Evolutionary conservation across 2,113 vertebrate genomes (phyloP), one percentile per base, ranked within the genome.

Genomic region (Esox niger): DNA sequence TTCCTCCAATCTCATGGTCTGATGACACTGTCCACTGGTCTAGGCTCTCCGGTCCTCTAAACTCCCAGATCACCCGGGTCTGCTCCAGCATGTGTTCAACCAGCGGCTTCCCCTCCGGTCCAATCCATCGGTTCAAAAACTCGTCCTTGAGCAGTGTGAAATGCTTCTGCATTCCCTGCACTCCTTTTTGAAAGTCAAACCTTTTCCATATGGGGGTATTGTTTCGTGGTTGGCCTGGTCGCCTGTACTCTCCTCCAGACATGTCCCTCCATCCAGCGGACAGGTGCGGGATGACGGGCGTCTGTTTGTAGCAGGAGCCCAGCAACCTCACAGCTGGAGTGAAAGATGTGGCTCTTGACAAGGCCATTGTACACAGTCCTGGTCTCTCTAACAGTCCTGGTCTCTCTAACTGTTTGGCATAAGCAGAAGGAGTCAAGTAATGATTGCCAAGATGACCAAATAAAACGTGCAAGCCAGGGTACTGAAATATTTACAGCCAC

Each of bases 1-100:
- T 92, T 15, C 97, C 97, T 73, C 97, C 97, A 17, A 98, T 95
- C 58, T 91, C 94, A 9, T 27, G 78, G 74, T 99, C 97, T 0
- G 94, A 97, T 17, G 95, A 95, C 74, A 96, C 74, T 0, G 82
- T 64, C 96, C 97, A 99, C 38, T 93, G 83, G 69, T 91, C 63
- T 73, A 99, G 90, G 70, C 92, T 93, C 77, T 96, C 90, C 3
- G 92, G 84, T 32, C 91, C 91, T 55, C 93, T 92, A 76, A 98
- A 98, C 69, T 94, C 91, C 95, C 95, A 99, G n/a, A 93, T 0
- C 2, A 97, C 91, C 9, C 8, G 85, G 32, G 93, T 96, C 86
- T 98, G 95, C 74, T 96, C 93, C 78, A 94, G 1, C 49, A 96
- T 5, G 76, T 92, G 85, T 0, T 90, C 84, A 0, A 13, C 0